These are phyloP conservation scores for Ornithoptera alexandrae DNA, from an alignment of 2,888 invertebrate genomes.

Conservation along the genomic window DNA sequence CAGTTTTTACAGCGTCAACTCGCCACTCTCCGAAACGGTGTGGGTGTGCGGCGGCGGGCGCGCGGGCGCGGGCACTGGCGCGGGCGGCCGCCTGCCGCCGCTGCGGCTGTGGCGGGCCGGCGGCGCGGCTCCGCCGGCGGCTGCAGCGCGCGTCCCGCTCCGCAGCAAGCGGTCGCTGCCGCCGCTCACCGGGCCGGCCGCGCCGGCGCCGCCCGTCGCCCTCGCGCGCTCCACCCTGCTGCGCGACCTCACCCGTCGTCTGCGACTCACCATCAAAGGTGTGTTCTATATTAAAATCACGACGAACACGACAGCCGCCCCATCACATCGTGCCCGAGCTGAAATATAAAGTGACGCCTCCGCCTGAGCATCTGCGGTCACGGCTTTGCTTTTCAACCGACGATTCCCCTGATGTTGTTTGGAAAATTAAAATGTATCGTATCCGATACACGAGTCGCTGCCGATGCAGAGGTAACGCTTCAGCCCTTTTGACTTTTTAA, in stretches of 20 bases:
- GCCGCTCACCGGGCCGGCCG: slow-evolving; percentile 39
- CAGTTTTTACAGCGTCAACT: slow-evolving; percentile 49
- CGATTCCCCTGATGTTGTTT: no score
- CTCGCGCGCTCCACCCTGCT: slow-evolving; percentile 41
- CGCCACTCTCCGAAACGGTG: slow-evolving; percentile 39
- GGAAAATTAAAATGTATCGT: no score
- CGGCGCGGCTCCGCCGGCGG: neutral
- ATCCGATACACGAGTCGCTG: no score
- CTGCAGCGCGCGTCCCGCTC: slow-evolving; percentile 12
- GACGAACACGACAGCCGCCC: no score
- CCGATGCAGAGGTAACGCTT: no score
- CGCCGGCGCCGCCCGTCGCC: slow-evolving; percentile 36
- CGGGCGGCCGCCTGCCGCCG: slow-evolving; percentile 16
- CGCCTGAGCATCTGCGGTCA: no score
- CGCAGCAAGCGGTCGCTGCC: slow-evolving; percentile 34
- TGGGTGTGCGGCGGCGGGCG: slow-evolving; percentile 35
- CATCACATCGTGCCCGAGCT: no score
- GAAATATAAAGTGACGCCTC: no score
- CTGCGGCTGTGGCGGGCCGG: slow-evolving; percentile 15
- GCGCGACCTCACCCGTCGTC: slow-evolving; percentile 42
- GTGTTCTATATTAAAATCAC: no score
- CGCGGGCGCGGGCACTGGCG: slow-evolving; percentile 55
- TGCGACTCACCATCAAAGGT: slow-evolving; percentile 38
- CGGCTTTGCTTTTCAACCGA: no score
- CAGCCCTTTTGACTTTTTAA: no score